These are phyloP conservation scores for Aphidius colemani DNA, from an alignment of 2,888 invertebrate genomes.

Conservation along the genomic window DNA sequence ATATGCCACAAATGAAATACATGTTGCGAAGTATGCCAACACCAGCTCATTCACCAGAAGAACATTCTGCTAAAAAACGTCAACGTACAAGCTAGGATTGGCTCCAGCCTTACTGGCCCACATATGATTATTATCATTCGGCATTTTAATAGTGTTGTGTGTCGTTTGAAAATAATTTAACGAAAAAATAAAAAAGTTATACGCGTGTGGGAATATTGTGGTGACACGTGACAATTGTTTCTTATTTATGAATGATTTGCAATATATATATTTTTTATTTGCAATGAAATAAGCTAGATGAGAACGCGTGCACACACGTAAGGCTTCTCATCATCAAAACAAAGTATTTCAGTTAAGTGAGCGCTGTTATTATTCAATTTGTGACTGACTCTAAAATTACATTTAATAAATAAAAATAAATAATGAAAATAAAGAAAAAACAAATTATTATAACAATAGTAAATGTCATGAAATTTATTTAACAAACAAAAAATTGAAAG, in stretches of 20 bases:
- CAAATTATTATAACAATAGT: too few relatives aligned
- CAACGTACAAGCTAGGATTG: constrained; percentile 69
- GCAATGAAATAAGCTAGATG: neutral
- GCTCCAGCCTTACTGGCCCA: constrained; percentile 62
- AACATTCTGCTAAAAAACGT: constrained; percentile 61
- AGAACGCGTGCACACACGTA: constrained; percentile 23
- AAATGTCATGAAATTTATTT: too few relatives aligned
- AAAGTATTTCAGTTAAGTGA: too few relatives aligned
- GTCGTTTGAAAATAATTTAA: constrained; percentile 25
- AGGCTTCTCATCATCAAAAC: constrained; percentile 9
- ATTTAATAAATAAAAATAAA: too few relatives aligned
- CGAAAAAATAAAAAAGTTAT: constrained; percentile 11
- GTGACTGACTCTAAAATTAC: too few relatives aligned
- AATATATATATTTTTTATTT: too few relatives aligned
- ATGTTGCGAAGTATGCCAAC: constrained; percentile 67
- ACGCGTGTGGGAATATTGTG: constrained; percentile 9
- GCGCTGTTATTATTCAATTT: too few relatives aligned
- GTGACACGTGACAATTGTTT: neutral
- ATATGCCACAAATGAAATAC: constrained; percentile 86
- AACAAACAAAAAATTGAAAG: too few relatives aligned
- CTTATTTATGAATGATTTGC: too few relatives aligned
- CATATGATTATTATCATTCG: constrained; percentile 59
- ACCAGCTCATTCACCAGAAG: constrained; percentile 54
- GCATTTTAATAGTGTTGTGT: constrained; percentile 47
- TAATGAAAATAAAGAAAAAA: too few relatives aligned